Percentiles rank a stretch among this genome's conserved stretches.
Evolutionary conservation across 1,140 invertebrate species (phyloP).

Genomic region (Macrotrachela quadricornifera): DNA sequence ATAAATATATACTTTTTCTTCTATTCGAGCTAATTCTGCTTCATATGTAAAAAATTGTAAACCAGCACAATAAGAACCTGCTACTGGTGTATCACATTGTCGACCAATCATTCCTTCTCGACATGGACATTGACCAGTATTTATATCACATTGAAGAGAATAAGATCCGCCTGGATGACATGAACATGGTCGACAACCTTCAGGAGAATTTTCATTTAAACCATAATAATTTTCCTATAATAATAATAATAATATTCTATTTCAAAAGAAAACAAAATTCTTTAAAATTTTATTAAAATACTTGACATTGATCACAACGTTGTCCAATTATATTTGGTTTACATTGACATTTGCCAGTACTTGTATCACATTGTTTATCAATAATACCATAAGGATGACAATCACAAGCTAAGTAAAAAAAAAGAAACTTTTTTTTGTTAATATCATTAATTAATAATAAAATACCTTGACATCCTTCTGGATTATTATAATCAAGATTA

Average conservation of each 20-base stretch:
- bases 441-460: slow-evolving; percentile 49
- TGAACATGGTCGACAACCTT: slow-evolving; percentile 76
- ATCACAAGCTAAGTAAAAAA: slow-evolving; percentile 47
- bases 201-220: slow-evolving; percentile 25
- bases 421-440: no score
- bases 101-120: background rate
- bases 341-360: slow-evolving; percentile 66
- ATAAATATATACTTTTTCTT: no score
- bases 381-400: slow-evolving; percentile 65
- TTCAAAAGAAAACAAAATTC: no score
- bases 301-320: slow-evolving; percentile 47
- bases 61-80: background rate
- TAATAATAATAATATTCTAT: no score
- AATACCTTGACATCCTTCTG: slow-evolving; percentile 56
- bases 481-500: slow-evolving; percentile 48
- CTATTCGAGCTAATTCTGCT: no score
- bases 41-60: background rate
- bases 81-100: background rate
- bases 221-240: background rate
- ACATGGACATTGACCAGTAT: background rate
- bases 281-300: background rate
- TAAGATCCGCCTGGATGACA: slow-evolving; percentile 70
- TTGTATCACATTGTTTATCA: slow-evolving; percentile 69
- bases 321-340: slow-evolving; percentile 69
- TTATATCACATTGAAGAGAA: slow-evolving; percentile 39